These are phyloP conservation scores for Butorides virescens DNA, from an alignment of 2,113 vertebrate species.

Conservation along the genomic window DNA sequence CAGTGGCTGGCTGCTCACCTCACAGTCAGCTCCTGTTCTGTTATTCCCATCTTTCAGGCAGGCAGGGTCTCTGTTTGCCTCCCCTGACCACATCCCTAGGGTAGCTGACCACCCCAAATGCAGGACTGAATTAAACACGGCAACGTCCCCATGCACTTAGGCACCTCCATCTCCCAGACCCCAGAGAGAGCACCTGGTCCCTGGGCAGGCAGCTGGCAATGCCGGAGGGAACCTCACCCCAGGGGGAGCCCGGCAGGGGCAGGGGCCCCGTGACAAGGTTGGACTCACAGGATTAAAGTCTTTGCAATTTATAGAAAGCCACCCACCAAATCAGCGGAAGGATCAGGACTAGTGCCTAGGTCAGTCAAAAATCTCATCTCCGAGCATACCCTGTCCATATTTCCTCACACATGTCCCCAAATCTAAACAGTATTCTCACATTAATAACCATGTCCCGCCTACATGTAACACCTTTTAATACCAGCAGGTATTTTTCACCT, in stretches of 20 bases:
- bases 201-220: background rate
- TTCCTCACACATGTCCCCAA: background rate
- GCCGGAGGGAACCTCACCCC: background rate
- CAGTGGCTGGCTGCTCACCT: background rate
- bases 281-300: background rate
- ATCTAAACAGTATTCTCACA: background rate
- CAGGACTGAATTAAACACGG: background rate
- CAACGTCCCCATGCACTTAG: rapidly evolving
- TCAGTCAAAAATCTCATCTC: background rate
- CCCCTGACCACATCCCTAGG: background rate
- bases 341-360: background rate
- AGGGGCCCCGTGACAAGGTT: background rate
- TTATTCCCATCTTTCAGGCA: background rate
- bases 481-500: background rate
- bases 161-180: background rate
- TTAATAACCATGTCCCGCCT: background rate
- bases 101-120: background rate
- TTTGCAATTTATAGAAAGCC: background rate
- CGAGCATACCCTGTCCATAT: background rate
- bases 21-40: background rate
- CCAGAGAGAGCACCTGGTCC: background rate
- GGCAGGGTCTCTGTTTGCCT: background rate
- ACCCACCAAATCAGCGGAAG: background rate
- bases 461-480: background rate
- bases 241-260: background rate